Base-by-base conservation (phyloP, 2,797 vertebrate genomes). In the Paedocypris micromegethes region DNA sequence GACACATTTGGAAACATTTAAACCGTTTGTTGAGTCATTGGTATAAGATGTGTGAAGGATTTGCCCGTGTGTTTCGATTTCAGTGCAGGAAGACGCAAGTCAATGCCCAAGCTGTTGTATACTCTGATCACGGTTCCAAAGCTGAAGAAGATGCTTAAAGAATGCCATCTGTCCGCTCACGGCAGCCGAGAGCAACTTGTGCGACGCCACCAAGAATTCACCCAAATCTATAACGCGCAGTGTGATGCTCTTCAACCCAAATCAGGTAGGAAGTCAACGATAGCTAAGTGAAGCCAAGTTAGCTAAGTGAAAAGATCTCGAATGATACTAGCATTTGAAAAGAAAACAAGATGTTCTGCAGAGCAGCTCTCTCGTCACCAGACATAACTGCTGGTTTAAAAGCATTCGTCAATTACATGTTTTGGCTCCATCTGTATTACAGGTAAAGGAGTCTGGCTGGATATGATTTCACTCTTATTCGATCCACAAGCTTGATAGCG, bases 151-250 rank as follows among this genome's bases (percentile, higher is more conserved):
- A 92, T 84, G 70, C 85, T 99, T 4, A 93, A 86, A 78, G 89
- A 93, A 0, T 86, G 86, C 0, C 90, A 93, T 2, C 87, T 98
- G 41, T 91, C 93, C 0, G 38, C 79, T 49, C 89, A 87, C 0
- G 96, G 97, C 3, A 86, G 72, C 48, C 90, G 92, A 54, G 91
- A 96, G 2, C 93, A 94, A 83, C 86, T 98, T 66, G 77, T 92
- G 45, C 91, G 81, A 78, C 89, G 94, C 5, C 95, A 96, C 75
- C 90, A 91, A 66, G 93, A 94, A 0, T 98, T 96, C 74, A 86
- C 93, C 46, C 91, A 92, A 7, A 85, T 91, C 72, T 97, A 92
- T 79, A 99, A 99, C 3, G 87, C 96, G 1, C 90, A 98, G 58
- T 95, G 96, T 68, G 94, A 99, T 66, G 86, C 97, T 38, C 79